A percentile compares a stretch with the other conserved stretches of the same genome.
phyloP scores from a whole-genome alignment of 2,888 invertebrate genomes.

The Dolichomitus sp. region DNA sequence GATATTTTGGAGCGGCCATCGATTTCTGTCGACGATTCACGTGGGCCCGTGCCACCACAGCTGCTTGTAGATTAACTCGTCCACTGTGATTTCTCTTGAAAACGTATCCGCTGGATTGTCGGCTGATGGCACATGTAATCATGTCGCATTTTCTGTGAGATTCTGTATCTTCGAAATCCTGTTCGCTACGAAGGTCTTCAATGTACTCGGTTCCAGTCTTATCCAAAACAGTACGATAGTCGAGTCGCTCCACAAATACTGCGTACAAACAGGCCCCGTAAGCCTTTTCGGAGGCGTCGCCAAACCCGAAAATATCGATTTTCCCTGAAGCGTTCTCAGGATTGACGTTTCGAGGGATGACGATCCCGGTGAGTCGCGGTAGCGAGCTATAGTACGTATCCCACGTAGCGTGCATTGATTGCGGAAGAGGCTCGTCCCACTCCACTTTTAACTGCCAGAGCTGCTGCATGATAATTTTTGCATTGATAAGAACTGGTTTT shows the following conservation, averaged over 20 bases:
- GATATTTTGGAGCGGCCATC: constrained; percentile 27
- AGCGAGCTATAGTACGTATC: constrained; percentile 36
- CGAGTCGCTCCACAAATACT: constrained; percentile 65
- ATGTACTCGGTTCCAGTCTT: constrained; percentile 32
- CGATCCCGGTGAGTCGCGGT: constrained; percentile 19
- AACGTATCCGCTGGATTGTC: not conserved
- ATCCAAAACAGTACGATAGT: constrained; percentile 69
- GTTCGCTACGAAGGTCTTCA: constrained; percentile 65
- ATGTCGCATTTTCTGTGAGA: not conserved
- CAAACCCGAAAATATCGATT: constrained; percentile 67
- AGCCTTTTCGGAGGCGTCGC: constrained; percentile 14
- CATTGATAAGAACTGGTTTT: constrained; percentile 48
- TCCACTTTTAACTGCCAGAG: constrained; percentile 36
- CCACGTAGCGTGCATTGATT: constrained; percentile 29
- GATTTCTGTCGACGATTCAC: not conserved
- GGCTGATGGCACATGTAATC: not conserved
- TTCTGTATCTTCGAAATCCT: constrained; percentile 28
- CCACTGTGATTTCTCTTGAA: not conserved
- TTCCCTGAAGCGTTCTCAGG: constrained; percentile 4
- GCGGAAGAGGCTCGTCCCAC: constrained; percentile 54
- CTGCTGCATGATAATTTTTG: constrained; percentile 48
- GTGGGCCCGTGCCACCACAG: not conserved
- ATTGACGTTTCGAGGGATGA: constrained; percentile 19
- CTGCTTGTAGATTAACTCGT: not conserved
- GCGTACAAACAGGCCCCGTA: constrained; percentile 72